These are phyloP conservation scores for Parotia lawesii DNA, from an alignment of 2,113 vertebrate genomes.

Conservation along the genomic window DNA sequence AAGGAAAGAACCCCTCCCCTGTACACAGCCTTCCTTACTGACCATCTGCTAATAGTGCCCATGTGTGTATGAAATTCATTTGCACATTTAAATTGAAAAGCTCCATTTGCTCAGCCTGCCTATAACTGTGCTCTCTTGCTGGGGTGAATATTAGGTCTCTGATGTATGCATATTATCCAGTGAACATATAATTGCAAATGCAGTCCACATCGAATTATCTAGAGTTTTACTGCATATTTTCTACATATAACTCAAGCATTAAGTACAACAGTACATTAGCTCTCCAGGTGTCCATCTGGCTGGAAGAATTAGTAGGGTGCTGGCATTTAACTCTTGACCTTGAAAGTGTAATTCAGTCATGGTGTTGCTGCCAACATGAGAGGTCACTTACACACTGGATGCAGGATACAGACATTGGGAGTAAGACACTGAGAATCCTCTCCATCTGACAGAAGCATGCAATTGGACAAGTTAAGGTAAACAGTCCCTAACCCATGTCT, in stretches of 20 bases:
- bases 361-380: neutral
- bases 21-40: neutral
- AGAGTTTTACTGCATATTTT: neutral
- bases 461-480: neutral
- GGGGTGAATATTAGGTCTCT: neutral
- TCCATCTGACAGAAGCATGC: neutral
- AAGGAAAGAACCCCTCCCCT: neutral
- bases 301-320: neutral
- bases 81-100: slow-evolving; percentile 38
- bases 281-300: neutral
- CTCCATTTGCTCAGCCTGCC: slow-evolving; percentile 12
- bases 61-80: slow-evolving; percentile 13
- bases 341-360: neutral
- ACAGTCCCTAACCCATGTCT: neutral
- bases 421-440: neutral
- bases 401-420: neutral
- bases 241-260: neutral
- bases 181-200: slow-evolving; percentile 19
- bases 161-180: neutral
- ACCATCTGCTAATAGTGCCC: neutral
- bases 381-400: neutral
- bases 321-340: neutral
- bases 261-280: neutral
- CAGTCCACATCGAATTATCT: slow-evolving; percentile 15
- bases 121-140: neutral